phyloP scores from a whole-genome alignment of 2,888 invertebrate species.

The Euzophera pinguis region DNA sequence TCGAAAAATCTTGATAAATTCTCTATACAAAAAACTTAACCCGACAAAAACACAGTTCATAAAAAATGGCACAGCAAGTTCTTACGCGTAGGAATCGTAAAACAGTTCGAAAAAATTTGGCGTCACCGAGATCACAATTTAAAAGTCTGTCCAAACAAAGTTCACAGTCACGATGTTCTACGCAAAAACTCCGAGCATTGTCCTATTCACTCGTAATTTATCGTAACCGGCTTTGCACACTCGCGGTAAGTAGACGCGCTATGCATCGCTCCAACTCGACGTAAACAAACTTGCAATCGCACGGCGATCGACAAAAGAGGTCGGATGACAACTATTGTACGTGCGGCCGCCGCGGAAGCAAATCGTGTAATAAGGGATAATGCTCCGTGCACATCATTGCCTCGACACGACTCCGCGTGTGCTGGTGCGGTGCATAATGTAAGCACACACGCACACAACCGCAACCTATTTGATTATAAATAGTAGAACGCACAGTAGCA shows the following conservation, averaged over 20 bases:
- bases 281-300: conserved; percentile 72
- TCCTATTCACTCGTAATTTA: conserved; percentile 66
- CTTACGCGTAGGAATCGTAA: conserved; percentile 24
- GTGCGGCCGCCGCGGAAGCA: conserved; percentile 71
- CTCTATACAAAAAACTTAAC: background rate
- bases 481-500: conserved; percentile 79
- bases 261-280: conserved; percentile 63
- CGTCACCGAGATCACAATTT: conserved; percentile 46
- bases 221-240: conserved; percentile 69
- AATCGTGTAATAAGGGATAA: conserved; percentile 77
- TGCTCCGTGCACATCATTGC: conserved; percentile 77
- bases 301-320: conserved; percentile 68
- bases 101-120: conserved; percentile 54
- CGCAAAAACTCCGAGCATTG: conserved; percentile 58
- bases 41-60: conserved; percentile 18
- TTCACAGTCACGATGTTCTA: conserved; percentile 65
- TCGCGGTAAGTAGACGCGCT: conserved; percentile 65
- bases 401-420: conserved; percentile 48
- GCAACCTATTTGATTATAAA: conserved; percentile 73
- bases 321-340: conserved; percentile 65
- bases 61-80: conserved; percentile 41
- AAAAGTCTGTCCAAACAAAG: conserved; percentile 42
- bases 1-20: conserved; percentile 10
- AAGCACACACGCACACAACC: conserved; percentile 62
- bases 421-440: conserved; percentile 71